A percentile compares a stretch with the other conserved stretches of the same genome.
phyloP scores from a whole-genome alignment of 1,140 invertebrate genomes.

The Matsumurasca onukii region DNA sequence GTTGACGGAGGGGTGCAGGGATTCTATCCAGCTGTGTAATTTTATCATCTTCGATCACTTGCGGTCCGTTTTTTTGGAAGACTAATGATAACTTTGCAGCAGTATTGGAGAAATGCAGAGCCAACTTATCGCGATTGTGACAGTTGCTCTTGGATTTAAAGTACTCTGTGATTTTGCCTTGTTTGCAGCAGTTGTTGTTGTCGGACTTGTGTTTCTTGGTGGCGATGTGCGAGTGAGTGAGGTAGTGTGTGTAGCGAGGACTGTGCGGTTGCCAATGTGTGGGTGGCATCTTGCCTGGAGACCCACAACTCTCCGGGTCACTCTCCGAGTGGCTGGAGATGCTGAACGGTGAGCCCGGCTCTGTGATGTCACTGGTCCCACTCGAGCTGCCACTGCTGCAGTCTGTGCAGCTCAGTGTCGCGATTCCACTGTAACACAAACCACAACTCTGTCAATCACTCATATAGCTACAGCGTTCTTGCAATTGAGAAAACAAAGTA shows the following conservation, averaged over 20 bases:
- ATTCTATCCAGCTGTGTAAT: neutral
- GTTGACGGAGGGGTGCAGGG: neutral
- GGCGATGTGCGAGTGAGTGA: neutral
- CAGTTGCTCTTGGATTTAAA: slow-evolving; percentile 79
- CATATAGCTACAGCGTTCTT: too few species aligned
- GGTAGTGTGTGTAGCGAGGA: slow-evolving; percentile 19
- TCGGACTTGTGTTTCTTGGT: neutral
- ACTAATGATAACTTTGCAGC: slow-evolving; percentile 22
- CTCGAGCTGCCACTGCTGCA: slow-evolving; percentile 57
- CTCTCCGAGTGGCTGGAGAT: slow-evolving; percentile 49
- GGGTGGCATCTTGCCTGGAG: slow-evolving; percentile 51
- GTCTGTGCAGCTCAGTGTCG: slow-evolving; percentile 65
- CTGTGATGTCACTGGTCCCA: slow-evolving; percentile 72
- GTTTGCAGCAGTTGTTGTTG: slow-evolving; percentile 36
- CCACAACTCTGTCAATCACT: slow-evolving; percentile 28
- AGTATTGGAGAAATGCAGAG: slow-evolving; percentile 22
- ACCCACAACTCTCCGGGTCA: slow-evolving; percentile 39
- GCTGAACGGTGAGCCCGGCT: slow-evolving; percentile 78
- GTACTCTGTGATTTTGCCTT: slow-evolving; percentile 76
- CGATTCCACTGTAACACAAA: slow-evolving; percentile 64
- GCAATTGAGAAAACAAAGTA: too few species aligned
- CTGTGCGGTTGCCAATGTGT: slow-evolving; percentile 45
- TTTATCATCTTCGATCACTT: neutral
- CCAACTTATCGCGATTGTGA: slow-evolving; percentile 49
- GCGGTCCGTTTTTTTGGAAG: slow-evolving; percentile 20